Evolutionary conservation across 2,797 vertebrate species (phyloP).

Genomic region (Micromesistius poutassou): DNA sequence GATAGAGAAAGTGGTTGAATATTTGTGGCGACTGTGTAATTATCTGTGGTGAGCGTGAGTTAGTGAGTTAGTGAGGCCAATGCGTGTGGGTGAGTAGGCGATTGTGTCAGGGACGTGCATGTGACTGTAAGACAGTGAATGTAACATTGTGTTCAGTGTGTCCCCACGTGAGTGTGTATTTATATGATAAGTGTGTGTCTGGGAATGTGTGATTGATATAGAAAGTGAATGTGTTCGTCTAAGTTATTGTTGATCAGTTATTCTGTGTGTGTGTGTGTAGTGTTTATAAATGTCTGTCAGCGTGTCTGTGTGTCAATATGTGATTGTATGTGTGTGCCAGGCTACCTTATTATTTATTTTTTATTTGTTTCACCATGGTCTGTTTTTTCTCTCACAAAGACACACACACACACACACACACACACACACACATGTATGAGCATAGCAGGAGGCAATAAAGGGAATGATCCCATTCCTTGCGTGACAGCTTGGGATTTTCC

Average conservation of each 20-base stretch:
- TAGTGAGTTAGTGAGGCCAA: too few species aligned
- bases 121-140: not conserved
- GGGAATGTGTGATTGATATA: slow-evolving; percentile 13
- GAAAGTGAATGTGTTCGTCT: slow-evolving; percentile 7
- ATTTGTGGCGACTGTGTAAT: not conserved
- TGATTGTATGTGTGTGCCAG: not conserved
- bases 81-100: not conserved
- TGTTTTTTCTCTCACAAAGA: slow-evolving; percentile 9
- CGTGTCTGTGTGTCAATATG: not conserved
- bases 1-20: not conserved
- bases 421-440: slow-evolving; percentile 55
- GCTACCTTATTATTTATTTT: not conserved
- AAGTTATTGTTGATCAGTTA: slow-evolving; percentile 5
- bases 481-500: slow-evolving; percentile 76
- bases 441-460: slow-evolving; percentile 71
- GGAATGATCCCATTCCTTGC: slow-evolving; percentile 75
- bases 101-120: not conserved
- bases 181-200: not conserved
- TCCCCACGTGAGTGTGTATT: not conserved
- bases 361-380: not conserved
- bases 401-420: slow-evolving; percentile 31
- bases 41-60: not conserved
- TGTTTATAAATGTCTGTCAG: not conserved
- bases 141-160: not conserved
- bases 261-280: not conserved